phyloP scores from a whole-genome alignment of 2,797 vertebrate species.

The Rhinogobio ventralis region DNA sequence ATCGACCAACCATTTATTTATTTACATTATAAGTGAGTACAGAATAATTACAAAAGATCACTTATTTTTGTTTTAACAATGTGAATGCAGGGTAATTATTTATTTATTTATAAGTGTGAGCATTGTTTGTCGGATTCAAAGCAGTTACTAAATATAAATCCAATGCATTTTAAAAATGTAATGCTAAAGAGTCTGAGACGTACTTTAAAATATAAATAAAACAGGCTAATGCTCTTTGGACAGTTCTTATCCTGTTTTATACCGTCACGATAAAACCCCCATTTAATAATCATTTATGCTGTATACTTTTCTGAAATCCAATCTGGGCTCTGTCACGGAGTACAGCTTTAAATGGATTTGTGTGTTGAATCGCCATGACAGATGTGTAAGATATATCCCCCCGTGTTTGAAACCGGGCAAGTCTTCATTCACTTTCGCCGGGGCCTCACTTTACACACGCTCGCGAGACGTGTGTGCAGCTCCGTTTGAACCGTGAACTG shows the following conservation, averaged over 20 bases:
- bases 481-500: constrained; percentile 93
- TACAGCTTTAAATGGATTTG: constrained; percentile 82
- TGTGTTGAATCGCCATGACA: constrained; percentile 87
- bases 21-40: constrained; percentile 76
- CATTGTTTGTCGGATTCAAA: background rate
- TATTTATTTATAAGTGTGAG: background rate
- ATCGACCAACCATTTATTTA: constrained; percentile 86
- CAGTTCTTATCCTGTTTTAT: constrained; percentile 16
- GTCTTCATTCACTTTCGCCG: constrained; percentile 82
- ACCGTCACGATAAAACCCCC: constrained; percentile 52
- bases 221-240: background rate
- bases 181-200: background rate
- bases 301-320: constrained; percentile 74
- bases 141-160: background rate
- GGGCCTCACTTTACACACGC: constrained; percentile 72
- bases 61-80: background rate
- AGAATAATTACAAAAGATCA: constrained; percentile 74
- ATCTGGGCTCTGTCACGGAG: constrained; percentile 81
- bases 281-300: constrained; percentile 62
- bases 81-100: background rate
- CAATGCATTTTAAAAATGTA: background rate
- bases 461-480: constrained; percentile 90
- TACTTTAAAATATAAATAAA: background rate
- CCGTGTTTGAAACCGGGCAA: constrained; percentile 72
- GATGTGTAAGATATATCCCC: constrained; percentile 93